Conservation (phyloP, 2,797 vertebrate genomes). For the Lacerta viridis region DNA sequence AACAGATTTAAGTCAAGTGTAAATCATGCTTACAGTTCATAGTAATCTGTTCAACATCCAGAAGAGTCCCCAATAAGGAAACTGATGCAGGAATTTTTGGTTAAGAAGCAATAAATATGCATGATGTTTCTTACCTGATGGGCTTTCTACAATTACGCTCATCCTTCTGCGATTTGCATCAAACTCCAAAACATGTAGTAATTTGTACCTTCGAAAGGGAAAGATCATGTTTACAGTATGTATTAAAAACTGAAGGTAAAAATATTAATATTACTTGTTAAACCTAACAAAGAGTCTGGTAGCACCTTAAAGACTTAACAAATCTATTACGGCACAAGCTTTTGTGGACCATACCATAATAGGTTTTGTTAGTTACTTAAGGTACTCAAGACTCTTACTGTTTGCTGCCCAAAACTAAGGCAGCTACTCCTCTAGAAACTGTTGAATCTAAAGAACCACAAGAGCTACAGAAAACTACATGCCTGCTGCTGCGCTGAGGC, state of each 20-base stretch:
- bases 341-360: no score
- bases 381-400: no score
- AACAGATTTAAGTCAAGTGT: conserved; percentile 4
- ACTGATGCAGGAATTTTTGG: not conserved
- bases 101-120: not conserved
- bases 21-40: not conserved
- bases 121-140: conserved; percentile 84
- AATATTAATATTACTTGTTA: not conserved
- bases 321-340: no score
- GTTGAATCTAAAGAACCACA: not conserved
- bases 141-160: conserved; percentile 95
- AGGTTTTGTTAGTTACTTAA: no score
- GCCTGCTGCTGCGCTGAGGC: not conserved
- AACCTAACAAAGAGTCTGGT: not conserved
- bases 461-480: not conserved
- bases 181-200: conserved; percentile 96
- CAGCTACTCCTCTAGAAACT: not conserved
- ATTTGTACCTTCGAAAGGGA: conserved; percentile 85
- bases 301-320: no score
- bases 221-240: conserved; percentile 9
- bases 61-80: not conserved
- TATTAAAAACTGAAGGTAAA: not conserved
- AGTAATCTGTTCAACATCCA: conserved; percentile 1
- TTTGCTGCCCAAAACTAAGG: no score
- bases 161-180: conserved; percentile 94